Evolutionary conservation across 2,113 vertebrate species (phyloP), one percentile per base, ranked within the genome.

Genomic region (Brachypodius melanocephalos): DNA sequence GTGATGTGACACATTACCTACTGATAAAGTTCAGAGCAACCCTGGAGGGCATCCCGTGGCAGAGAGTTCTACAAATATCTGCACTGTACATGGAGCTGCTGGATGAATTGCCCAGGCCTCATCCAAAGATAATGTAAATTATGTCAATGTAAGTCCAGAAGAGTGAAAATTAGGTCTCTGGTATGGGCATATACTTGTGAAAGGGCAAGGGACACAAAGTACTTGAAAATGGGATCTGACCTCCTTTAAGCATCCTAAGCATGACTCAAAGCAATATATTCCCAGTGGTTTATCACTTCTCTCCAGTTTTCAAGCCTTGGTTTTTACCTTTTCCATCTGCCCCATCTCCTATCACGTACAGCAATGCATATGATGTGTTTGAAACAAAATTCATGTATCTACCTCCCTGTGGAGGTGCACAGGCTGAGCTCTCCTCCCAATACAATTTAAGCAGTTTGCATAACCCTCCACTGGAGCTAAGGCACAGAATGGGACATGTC

Each of bases 321-420:
- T 16, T 90, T 77, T 78, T 80, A 29, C 21, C 22, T 86, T 84
- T 55, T 59, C 32, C 28, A 32, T 58, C 54, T 79, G 25, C 6
- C 17, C 14, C 42, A 16, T 48, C 17, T 57, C 25, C 5, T 68
- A 1, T 31, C 51, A 26, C 0, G 0, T n/a, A 42, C 14, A 80
- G 43, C 38, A 80, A 17, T 19, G 67, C 17, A 76, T 24, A 16
- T 1, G 7, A 17, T 14, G 14, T 31, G 14, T 29, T 9, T 34
- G 51, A 61, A 87, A 42, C 14, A 72, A 48, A 81, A 83, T 42
- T 32, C 10, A 1, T 20, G 0, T 25, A 3, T 8, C 20, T 72
- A 22, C 45, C 51, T 40, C 12, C 34, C 49, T 38, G 58, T 63
- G 85, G 24, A 48, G 17, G 26, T 20, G 42, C 49, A 43, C 22